Evolutionary conservation across 2,888 invertebrate species (phyloP), one percentile per base, ranked within the genome.

Genomic region (Platycheirus albimanus): DNA sequence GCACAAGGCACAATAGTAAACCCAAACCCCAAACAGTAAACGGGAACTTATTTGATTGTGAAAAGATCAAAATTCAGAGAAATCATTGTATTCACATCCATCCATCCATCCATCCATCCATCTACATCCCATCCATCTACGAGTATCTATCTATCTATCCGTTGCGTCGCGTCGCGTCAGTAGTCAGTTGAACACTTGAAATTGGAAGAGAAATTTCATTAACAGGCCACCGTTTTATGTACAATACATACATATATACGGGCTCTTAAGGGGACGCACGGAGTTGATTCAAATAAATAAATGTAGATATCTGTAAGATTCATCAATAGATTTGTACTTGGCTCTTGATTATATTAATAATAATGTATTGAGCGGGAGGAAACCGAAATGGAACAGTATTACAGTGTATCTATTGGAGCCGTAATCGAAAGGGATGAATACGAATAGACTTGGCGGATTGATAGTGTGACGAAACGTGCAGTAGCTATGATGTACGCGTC

Each of bases 281-380:
- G 45, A 64, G 64, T 49, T 64, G 61, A 71, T 49, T 66, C 71
- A 61, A 83, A 83, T 83, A 77, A 83, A 83, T 83, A 72, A 72
- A 83, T 83, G 77, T 83, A n/a, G n/a, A n/a, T 24, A 83, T 83
- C 83, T 83, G 83, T 78, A 72, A 83, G 83, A 83, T 83, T 83
- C 72, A 83, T 83, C 83, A 83, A 78, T 83, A 83, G 83, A 83
- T 83, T 83, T 72, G 72, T 78, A 78, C 83, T 83, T 83, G 83
- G 83, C 69, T 78, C 64, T 78, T 83, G 83, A 78, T 83, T 78
- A 83, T 83, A 83, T 83, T 78, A 83, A 61, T 61, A 61, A n/a
- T n/a, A n/a, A n/a, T n/a, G 77, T 83, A 83, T 83, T 83, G 83
- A 83, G 72, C 72, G 78, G 69, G 78, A 74, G 72, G 78, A 56